These are phyloP conservation scores for Tyrophagus putrescentiae DNA, from an alignment of 1,140 invertebrate species.

Conservation along the genomic window DNA sequence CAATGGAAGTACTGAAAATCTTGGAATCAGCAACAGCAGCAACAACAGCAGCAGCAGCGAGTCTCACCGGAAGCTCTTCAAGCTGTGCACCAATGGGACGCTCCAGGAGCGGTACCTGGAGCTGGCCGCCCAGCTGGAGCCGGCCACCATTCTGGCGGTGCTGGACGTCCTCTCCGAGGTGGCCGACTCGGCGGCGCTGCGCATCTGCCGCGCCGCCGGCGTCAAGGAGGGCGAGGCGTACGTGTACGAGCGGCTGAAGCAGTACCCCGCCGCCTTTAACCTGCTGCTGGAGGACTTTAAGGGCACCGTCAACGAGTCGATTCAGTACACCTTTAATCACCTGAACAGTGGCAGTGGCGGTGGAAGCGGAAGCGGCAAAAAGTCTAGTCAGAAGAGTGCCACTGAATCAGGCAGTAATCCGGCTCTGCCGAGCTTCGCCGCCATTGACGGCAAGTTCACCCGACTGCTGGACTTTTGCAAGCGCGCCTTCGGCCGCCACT, in stretches of 20 bases:
- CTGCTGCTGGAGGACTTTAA: slow-evolving; percentile 29
- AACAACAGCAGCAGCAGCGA: neutral
- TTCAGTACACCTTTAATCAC: slow-evolving; percentile 8
- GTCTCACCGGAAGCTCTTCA: neutral
- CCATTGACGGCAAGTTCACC: neutral
- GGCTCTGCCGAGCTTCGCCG: too few species aligned
- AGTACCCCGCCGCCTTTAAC: slow-evolving; percentile 39
- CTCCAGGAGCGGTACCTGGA: slow-evolving; percentile 1
- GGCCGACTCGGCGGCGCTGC: neutral
- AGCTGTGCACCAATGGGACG: neutral
- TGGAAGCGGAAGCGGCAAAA: too few species aligned
- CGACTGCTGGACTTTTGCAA: slow-evolving; percentile 14
- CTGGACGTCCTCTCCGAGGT: neutral
- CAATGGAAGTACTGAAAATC: too few species aligned
- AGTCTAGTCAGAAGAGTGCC: too few species aligned
- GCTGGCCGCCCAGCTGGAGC: slow-evolving; percentile 2
- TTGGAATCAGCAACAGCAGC: neutral
- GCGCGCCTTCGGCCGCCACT: neutral
- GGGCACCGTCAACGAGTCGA: neutral
- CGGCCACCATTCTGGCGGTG: neutral
- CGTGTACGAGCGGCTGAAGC: slow-evolving; percentile 41
- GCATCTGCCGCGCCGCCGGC: slow-evolving; percentile 35
- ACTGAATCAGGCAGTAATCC: too few species aligned
- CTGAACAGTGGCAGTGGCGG: neutral
- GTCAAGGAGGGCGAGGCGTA: slow-evolving; percentile 39